Percentiles rank a stretch among this genome's conserved stretches.
Evolutionary conservation across 2,113 vertebrate genomes (phyloP).

Genomic region (Pomatorhinus ruficollis): DNA sequence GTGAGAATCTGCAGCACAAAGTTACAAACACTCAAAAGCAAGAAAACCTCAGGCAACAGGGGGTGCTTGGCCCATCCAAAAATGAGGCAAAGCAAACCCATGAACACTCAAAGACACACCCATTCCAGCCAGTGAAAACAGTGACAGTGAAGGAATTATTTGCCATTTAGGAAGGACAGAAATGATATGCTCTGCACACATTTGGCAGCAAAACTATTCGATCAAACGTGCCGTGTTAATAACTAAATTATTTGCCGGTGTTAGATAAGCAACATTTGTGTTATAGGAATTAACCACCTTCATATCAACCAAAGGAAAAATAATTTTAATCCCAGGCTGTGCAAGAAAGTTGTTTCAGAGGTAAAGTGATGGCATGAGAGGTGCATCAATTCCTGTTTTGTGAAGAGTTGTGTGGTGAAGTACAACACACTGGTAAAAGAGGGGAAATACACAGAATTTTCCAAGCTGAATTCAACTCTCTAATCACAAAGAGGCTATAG

Average conservation of each 20-base stretch:
- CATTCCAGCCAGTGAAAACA: neutral
- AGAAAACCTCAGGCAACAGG: too few species aligned
- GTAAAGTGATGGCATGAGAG: neutral
- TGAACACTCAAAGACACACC: neutral
- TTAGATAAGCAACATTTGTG: constrained; percentile 12
- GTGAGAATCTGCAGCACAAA: too few species aligned
- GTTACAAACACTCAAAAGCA: too few species aligned
- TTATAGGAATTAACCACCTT: neutral
- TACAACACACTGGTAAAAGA: neutral
- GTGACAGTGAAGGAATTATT: neutral
- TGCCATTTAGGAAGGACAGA: neutral
- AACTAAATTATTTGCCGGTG: constrained; percentile 22
- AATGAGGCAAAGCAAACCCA: neutral
- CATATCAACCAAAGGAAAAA: neutral
- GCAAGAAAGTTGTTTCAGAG: neutral
- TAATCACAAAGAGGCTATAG: neutral
- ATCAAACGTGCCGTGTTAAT: constrained; percentile 12
- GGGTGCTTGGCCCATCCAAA: neutral
- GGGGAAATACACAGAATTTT: neutral
- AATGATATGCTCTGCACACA: neutral
- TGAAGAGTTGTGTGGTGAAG: neutral
- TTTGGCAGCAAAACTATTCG: neutral
- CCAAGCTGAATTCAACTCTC: neutral
- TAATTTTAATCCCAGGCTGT: neutral
- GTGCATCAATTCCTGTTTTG: neutral